phyloP scores from a whole-genome alignment of 2,888 invertebrate species.

The Aspidiotus rigidus region DNA sequence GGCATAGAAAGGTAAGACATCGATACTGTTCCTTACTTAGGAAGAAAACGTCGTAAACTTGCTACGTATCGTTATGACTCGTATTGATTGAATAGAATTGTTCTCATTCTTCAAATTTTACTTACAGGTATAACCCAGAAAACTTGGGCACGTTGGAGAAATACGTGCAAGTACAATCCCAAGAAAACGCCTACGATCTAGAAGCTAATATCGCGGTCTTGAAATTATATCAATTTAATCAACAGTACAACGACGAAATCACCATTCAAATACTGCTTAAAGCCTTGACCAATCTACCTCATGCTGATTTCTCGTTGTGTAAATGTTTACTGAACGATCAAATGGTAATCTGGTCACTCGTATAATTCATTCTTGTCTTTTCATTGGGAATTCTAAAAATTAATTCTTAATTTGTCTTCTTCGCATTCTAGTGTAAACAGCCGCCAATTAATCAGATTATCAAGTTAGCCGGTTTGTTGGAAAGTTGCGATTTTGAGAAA shows the following conservation, averaged over 20 bases:
- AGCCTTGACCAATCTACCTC: slow-evolving; percentile 91
- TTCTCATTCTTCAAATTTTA: neutral
- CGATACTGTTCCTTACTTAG: neutral
- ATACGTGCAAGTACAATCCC: slow-evolving; percentile 86
- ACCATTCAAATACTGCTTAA: slow-evolving; percentile 86
- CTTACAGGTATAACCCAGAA: slow-evolving; percentile 85
- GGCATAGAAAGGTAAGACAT: slow-evolving; percentile 77
- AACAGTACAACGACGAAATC: slow-evolving; percentile 69
- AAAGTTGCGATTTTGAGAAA: slow-evolving; percentile 82
- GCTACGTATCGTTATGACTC: neutral
- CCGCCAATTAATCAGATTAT: slow-evolving; percentile 81
- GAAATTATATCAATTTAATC: slow-evolving; percentile 93
- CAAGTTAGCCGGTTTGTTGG: slow-evolving; percentile 79
- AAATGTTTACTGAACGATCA: slow-evolving; percentile 85
- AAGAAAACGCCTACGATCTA: slow-evolving; percentile 88
- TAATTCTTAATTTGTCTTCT: neutral
- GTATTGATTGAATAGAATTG: neutral
- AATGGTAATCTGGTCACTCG: slow-evolving; percentile 46
- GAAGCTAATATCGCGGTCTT: slow-evolving; percentile 95
- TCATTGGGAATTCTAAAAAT: neutral
- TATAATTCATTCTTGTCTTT: neutral
- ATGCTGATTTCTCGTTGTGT: slow-evolving; percentile 94
- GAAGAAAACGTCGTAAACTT: too few relatives aligned
- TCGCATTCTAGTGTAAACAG: slow-evolving; percentile 58
- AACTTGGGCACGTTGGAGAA: slow-evolving; percentile 81